Evolutionary conservation across 2,113 vertebrate species (phyloP), one percentile per base, ranked within the genome.

Genomic region (Pundamilia nyererei): DNA sequence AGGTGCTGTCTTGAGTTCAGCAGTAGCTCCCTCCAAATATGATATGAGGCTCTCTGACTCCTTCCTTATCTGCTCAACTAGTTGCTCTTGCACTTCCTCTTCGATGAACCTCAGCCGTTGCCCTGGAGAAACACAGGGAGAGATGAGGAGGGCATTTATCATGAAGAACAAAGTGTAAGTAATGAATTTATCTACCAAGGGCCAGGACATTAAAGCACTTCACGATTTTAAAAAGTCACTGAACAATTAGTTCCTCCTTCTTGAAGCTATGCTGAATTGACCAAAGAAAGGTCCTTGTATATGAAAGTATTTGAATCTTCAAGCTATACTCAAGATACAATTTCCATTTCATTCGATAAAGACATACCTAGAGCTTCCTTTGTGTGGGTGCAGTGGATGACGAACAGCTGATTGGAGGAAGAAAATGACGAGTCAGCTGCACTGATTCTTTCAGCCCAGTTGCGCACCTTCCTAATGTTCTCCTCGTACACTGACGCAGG

Each of bases 391-490:
- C 95, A 97, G 86, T 91, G 87, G 79, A 98, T 87, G 11, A 90
- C 79, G 80, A 98, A 92, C 33, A 98, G 68, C 9, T 91, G 91
- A 81, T 94, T 96, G 88, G 92, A 91, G 24, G 96, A 97, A n/a
- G 95, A 86, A 49, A 97, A 21, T 1, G 85, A 77, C 0, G 60
- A 15, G 3, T 95, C 93, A 29, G 96, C 65, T 0, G 26, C 40
- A 60, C 83, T 42, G 33, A 97, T 53, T 45, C 38, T 87, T 19
- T 90, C 53, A 5, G 72, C 86, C 97, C 97, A 97, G 12, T 2
- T 5, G 1, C 87, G 94, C 38, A 97, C 40, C 89, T 79, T 89
- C 33, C 84, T 80, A 81, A 98, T 85, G 19, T 90, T 87, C 14
- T 89, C 89, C 12, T 94, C 45, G 9, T 97, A 97, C 19, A 88